These are phyloP conservation scores for Neosilurus hyrtlii DNA, from an alignment of 2,797 vertebrate genomes.

Conservation along the genomic window DNA sequence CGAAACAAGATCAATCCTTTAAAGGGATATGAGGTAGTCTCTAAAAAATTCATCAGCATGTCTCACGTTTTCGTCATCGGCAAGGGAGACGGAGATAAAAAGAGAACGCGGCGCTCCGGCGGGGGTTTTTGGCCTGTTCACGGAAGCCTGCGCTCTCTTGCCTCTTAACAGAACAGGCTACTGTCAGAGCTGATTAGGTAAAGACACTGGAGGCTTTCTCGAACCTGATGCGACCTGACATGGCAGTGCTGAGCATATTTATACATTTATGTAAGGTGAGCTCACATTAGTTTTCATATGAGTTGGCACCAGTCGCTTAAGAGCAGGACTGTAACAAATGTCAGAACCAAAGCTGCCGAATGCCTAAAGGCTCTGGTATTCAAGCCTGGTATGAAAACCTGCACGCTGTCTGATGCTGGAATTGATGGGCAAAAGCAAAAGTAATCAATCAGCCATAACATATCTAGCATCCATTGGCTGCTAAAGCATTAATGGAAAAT, in stretches of 20 bases:
- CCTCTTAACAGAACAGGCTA: slow-evolving; percentile 45
- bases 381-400: slow-evolving; percentile 7
- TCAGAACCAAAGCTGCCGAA: slow-evolving; percentile 16
- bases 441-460: background rate
- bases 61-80: slow-evolving; percentile 28
- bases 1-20: slow-evolving; percentile 17
- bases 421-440: background rate
- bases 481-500: background rate
- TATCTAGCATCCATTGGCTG: background rate
- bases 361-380: slow-evolving; percentile 20
- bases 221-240: slow-evolving; percentile 43
- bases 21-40: slow-evolving; percentile 14
- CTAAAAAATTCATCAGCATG: slow-evolving; percentile 27
- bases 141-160: slow-evolving; percentile 36
- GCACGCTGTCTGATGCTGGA: background rate
- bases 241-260: slow-evolving; percentile 44
- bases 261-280: slow-evolving; percentile 54
- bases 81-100: slow-evolving; percentile 32
- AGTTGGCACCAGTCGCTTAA: slow-evolving; percentile 34
- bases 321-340: slow-evolving; percentile 21
- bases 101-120: slow-evolving; percentile 12
- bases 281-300: slow-evolving; percentile 33
- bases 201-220: slow-evolving; percentile 38
- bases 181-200: slow-evolving; percentile 50
- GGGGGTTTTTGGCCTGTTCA: slow-evolving; percentile 29